Percentiles rank a stretch among this genome's conserved stretches.
phyloP scores from a whole-genome alignment of 1,140 invertebrate species.

The Panagrolaimus sp. region DNA sequence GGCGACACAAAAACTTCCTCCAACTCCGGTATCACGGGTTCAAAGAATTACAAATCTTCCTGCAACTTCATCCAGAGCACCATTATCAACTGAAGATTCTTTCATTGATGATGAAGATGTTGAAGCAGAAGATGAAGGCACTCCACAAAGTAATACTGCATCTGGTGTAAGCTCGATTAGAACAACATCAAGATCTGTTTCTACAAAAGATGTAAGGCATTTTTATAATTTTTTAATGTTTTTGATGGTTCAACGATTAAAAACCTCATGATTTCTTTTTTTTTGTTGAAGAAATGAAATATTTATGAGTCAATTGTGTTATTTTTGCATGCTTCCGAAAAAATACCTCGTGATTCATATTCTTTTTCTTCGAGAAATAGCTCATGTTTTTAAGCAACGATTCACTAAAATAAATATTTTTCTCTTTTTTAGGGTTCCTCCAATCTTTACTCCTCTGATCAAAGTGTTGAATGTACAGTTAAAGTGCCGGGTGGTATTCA shows the following conservation, averaged over 20 bases:
- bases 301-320: slow-evolving; percentile 3
- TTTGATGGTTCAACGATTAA: neutral
- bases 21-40: neutral
- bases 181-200: slow-evolving; percentile 34
- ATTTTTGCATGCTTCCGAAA: neutral
- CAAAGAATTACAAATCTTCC: neutral
- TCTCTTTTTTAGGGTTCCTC: slow-evolving; percentile 27
- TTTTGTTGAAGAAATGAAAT: slow-evolving; percentile 13
- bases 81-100: neutral
- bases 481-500: slow-evolving; percentile 22
- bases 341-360: neutral
- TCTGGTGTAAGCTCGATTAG: slow-evolving; percentile 30
- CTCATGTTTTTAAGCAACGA: slow-evolving; percentile 3
- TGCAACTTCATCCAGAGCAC: slow-evolving; percentile 1
- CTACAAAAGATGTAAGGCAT: slow-evolving; percentile 31
- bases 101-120: neutral
- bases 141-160: slow-evolving; percentile 18
- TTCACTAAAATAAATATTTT: neutral
- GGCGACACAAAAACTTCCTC: neutral
- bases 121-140: neutral
- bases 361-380: slow-evolving; percentile 9
- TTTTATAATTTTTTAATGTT: neutral
- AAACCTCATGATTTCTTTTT: neutral
- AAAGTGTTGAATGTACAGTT: slow-evolving; percentile 30
- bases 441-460: slow-evolving; percentile 35